Evolutionary conservation across 2,797 vertebrate genomes (phyloP), one percentile per base, ranked within the genome.

Genomic region (Lutra lutra): DNA sequence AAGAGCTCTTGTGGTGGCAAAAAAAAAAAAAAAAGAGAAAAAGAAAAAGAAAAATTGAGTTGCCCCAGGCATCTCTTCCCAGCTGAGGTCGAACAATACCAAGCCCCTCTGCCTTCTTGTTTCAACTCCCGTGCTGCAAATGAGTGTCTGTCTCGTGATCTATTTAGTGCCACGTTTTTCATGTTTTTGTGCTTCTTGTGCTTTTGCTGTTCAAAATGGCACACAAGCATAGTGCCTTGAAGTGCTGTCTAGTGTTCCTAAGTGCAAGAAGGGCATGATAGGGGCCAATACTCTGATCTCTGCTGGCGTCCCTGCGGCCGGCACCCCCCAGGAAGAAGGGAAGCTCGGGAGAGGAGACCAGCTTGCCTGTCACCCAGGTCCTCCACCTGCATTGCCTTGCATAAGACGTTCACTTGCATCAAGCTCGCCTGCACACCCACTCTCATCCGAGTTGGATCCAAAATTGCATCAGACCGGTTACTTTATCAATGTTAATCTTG

Each of bases 361-460:
- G 73, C 92, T 86, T 38, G 56, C 77, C 94, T 43, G 73, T 75
- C 88, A 94, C 32, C 90, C 79, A 91, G 6, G 54, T 79, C 78
- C 79, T 95, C 40, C 84, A 93, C 58, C 96, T 72, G 91, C 85
- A 78, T 95, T 11, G n/a, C 86, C 87, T 17, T 14, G 54, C 91
- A 64, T 98, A 98, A 73, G 86, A 99, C 99, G 99, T 99, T 99
- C 95, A 99, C 99, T 97, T 99, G 99, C 98, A 99, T 99, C 96
- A 99, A 99, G 98, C 99, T 99, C 98, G 99, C 99, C 93, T 98
- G 99, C 93, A 99, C 99, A 92, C 99, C 99, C 95, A 98, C 99
- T 97, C 98, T 99, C 99, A 99, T 99, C 99, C 99, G 99, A 98
- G 99, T 99, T 98, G 99, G 99, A 98, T 99, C 99, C 98, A 99